These are phyloP conservation scores for Pteruthius melanotis DNA, from an alignment of 2,113 vertebrate species.

Conservation along the genomic window DNA sequence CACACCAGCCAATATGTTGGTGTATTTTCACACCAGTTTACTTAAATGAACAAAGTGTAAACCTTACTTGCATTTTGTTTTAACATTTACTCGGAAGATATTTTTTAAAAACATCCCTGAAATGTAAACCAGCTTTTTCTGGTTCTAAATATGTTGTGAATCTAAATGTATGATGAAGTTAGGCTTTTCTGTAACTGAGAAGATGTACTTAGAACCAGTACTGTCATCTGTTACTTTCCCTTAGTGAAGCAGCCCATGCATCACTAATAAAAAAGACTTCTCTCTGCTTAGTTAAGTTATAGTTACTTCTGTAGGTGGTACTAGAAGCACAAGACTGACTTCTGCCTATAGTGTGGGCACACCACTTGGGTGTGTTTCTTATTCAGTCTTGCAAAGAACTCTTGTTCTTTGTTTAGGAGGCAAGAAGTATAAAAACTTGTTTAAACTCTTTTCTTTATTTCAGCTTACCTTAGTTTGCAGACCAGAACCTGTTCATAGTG, in stretches of 20 bases:
- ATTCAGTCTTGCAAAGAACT: neutral
- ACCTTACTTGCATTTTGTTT: neutral
- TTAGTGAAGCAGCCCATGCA: neutral
- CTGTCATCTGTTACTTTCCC: neutral
- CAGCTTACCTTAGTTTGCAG: neutral
- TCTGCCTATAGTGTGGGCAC: neutral
- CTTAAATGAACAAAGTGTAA: slow-evolving; percentile 2
- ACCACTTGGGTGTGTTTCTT: neutral
- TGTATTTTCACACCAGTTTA: neutral
- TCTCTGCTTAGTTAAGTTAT: neutral
- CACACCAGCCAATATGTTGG: neutral
- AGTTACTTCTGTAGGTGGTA: neutral
- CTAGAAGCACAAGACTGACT: neutral
- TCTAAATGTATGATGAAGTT: neutral
- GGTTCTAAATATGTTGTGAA: neutral
- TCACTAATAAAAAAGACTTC: neutral
- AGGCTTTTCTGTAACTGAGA: neutral
- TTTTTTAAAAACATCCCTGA: neutral
- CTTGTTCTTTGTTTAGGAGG: neutral
- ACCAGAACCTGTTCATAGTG: neutral
- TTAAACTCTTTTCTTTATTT: neutral
- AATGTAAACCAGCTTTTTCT: neutral
- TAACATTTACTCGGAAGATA: neutral
- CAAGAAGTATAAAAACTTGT: neutral
- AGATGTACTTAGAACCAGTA: neutral